Conservation (phyloP, 2,888 invertebrate genomes). For the Aleiodes leptofemur region DNA sequence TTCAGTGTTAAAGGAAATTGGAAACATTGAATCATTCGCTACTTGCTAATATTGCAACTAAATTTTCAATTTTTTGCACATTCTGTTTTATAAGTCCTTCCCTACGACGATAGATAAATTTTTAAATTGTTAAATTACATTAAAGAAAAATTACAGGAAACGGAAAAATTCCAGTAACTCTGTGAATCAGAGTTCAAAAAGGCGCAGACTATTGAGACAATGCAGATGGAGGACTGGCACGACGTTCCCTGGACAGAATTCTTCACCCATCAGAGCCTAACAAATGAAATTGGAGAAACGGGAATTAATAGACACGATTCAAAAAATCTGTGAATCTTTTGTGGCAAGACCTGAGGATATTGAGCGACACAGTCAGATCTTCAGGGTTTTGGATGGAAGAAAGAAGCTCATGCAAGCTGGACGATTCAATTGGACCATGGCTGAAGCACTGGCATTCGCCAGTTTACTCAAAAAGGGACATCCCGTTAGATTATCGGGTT, state of each 20-base stretch:
- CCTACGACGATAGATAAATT: no score
- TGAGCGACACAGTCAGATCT: slow-evolving; percentile 78
- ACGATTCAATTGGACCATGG: slow-evolving; percentile 87
- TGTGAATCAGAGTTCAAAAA: slow-evolving; percentile 81
- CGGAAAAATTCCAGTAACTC: slow-evolving; percentile 57
- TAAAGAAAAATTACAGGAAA: slow-evolving; percentile 56
- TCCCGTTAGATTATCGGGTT: slow-evolving; percentile 85
- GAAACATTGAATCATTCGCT: no score
- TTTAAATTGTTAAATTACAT: slow-evolving; percentile 2
- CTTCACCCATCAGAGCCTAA: slow-evolving; percentile 79
- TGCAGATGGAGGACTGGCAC: slow-evolving; percentile 85
- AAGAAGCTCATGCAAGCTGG: slow-evolving; percentile 78
- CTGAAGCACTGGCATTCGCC: slow-evolving; percentile 87
- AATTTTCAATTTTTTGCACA: no score
- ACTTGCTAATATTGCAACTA: no score
- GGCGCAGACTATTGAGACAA: slow-evolving; percentile 82
- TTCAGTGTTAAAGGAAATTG: no score
- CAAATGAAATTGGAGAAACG: slow-evolving; percentile 79
- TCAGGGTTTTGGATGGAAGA: slow-evolving; percentile 76
- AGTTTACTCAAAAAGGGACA: slow-evolving; percentile 85
- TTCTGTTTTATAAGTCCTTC: no score
- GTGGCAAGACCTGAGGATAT: slow-evolving; percentile 82
- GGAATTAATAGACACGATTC: slow-evolving; percentile 82
- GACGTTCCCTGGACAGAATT: slow-evolving; percentile 79
- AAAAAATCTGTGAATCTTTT: slow-evolving; percentile 81